phyloP scores from a whole-genome alignment of 1,140 invertebrate genomes.

The Teleopsis dalmanni region DNA sequence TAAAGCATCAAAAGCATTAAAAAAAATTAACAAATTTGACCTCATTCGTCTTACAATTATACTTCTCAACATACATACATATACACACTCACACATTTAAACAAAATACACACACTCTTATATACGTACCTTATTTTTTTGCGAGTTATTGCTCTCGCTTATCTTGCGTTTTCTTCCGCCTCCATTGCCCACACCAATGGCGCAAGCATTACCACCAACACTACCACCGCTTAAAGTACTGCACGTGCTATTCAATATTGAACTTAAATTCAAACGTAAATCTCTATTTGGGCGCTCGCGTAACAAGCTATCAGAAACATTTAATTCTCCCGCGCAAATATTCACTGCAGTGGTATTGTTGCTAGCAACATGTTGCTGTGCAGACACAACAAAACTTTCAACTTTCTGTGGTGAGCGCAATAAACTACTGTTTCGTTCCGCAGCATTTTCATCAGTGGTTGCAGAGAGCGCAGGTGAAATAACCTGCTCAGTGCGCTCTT shows the following conservation, averaged over 20 bases:
- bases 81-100: not conserved
- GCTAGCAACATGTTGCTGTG: not conserved
- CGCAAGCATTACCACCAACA: constrained; percentile 26
- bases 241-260: constrained; percentile 10
- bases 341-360: not conserved
- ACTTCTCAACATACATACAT: not conserved
- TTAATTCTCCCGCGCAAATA: not conserved
- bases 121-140: constrained; percentile 39
- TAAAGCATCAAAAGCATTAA: no score
- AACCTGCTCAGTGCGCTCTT: constrained; percentile 1
- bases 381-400: not conserved
- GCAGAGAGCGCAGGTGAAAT: not conserved
- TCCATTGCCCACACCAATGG: constrained; percentile 24
- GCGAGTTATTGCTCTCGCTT: constrained; percentile 44
- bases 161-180: constrained; percentile 46
- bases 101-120: constrained; percentile 3
- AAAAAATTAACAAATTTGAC: no score
- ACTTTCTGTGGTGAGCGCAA: not conserved
- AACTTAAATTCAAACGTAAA: constrained; percentile 33
- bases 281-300: constrained; percentile 23
- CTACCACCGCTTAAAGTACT: constrained; percentile 15
- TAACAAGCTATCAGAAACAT: not conserved
- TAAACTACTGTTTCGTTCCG: no score
- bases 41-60: no score
- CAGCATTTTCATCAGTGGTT: no score